Evolutionary conservation across 2,797 vertebrate genomes (phyloP), one percentile per base, ranked within the genome.

Genomic region (Mormyrops attenuatus): DNA sequence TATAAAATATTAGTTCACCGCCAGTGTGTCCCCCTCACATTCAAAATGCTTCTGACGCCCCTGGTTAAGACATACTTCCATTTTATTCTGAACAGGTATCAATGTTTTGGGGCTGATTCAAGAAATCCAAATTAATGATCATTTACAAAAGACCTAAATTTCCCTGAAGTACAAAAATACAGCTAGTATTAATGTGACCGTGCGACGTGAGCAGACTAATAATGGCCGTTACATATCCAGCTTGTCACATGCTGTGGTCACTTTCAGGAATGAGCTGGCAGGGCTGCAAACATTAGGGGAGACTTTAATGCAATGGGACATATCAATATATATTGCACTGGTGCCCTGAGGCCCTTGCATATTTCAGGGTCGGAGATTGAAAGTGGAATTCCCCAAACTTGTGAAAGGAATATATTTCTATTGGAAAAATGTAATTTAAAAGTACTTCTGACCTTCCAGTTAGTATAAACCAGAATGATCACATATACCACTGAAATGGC

Each of bases 341-440:
- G 26, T 30, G 47, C 22, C 84, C 84, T 30, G 13, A 30, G 49
- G 84, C n/a, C 47, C 52, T 53, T 53, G 50, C 47, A 52, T 85
- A 85, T 52, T 30, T 85, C 50, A 85, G 47, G 44, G 84, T 85
- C 84, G 47, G 20, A 30, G 47, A 85, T 73, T 73, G 66, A 73
- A 73, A 73, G 66, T 73, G 38, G 7, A 80, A 44, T 80, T 80
- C 38, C 73, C 34, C 38, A 80, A 80, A 80, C 73, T 80, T 80
- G 73, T 80, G 73, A 80, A 80, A 41, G 38, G 34, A 41, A 80
- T 41, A 80, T 80, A 80, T 80, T 80, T 80, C 73, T 80, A 80
- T 44, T 80, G 38, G 38, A 80, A 44, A 80, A 80, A 80, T 80
- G 34, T 80, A 41, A 80, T 80, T 80, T 80, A 80, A 80, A 80